Percentiles rank a stretch among this genome's conserved stretches.
phyloP scores from a whole-genome alignment of 2,888 invertebrate species.

The Sisyra terminalis region DNA sequence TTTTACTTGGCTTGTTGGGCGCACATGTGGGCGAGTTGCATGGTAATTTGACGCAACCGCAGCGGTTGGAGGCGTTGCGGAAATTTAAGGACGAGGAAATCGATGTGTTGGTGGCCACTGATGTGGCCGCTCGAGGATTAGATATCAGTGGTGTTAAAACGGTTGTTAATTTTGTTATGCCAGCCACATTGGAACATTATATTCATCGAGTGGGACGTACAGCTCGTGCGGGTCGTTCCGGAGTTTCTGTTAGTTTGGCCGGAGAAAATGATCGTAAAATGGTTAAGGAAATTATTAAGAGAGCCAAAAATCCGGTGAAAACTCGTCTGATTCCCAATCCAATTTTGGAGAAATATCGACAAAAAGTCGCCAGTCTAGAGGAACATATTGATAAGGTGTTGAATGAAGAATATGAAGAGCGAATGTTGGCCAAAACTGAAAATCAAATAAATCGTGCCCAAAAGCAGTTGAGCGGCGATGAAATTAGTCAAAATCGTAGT shows the following conservation, averaged over 20 bases:
- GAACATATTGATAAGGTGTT: conserved; percentile 68
- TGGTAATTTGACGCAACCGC: conserved; percentile 90
- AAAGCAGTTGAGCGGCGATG: conserved; percentile 37
- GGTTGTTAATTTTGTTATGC: conserved; percentile 93
- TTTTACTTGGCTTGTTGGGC: conserved; percentile 78
- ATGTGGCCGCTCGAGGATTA: conserved; percentile 82
- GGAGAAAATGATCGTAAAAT: conserved; percentile 84
- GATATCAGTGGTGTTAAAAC: conserved; percentile 97
- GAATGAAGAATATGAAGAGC: conserved; percentile 71
- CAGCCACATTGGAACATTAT: conserved; percentile 87
- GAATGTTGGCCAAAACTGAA: conserved; percentile 66
- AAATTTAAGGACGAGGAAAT: conserved; percentile 74
- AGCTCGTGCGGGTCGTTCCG: conserved; percentile 85
- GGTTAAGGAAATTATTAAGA: conserved; percentile 81
- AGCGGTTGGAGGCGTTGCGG: conserved; percentile 75
- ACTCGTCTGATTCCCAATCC: conserved; percentile 75
- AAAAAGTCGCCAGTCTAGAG: conserved; percentile 55
- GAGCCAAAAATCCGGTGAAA: conserved; percentile 72
- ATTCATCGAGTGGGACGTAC: conserved; percentile 94
- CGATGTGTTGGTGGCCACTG: conserved; percentile 76
- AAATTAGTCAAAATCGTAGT: conserved; percentile 28
- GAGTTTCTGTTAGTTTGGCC: conserved; percentile 86
- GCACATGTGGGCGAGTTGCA: conserved; percentile 81
- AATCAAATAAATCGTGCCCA: conserved; percentile 62
- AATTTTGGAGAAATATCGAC: conserved; percentile 74